Percentiles rank a stretch among this genome's conserved stretches.
These are phyloP conservation scores for Petrolisthes manimaculis DNA, from an alignment of 2,888 invertebrate genomes.

Conservation along the genomic window DNA sequence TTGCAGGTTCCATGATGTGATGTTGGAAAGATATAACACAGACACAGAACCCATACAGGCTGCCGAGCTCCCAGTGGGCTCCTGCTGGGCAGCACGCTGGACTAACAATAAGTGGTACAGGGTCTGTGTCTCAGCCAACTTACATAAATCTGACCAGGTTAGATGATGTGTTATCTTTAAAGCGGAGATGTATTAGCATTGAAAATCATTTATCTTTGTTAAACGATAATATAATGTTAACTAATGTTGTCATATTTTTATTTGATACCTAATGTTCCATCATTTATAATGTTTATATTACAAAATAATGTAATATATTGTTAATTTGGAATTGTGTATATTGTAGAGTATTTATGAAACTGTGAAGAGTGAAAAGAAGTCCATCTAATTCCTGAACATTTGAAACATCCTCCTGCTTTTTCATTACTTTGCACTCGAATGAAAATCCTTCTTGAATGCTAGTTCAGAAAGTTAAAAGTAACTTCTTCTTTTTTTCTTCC, in stretches of 20 bases:
- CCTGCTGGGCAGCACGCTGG: slow-evolving; percentile 42
- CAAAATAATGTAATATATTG: too few species aligned
- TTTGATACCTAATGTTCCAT: background rate
- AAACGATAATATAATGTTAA: background rate
- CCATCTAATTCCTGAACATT: too few species aligned
- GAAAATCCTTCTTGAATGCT: too few species aligned
- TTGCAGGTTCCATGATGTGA: slow-evolving; percentile 2
- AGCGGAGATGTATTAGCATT: background rate
- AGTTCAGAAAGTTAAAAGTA: too few species aligned
- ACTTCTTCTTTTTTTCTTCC: too few species aligned
- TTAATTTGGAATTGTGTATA: too few species aligned
- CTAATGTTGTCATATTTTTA: background rate
- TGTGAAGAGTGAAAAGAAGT: too few species aligned
- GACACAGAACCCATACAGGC: slow-evolving; percentile 35
- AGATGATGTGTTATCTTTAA: background rate
- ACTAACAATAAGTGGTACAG: slow-evolving; percentile 42
- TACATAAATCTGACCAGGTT: background rate
- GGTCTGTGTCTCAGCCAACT: slow-evolving; percentile 29
- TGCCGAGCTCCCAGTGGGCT: slow-evolving; percentile 30
- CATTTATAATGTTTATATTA: too few species aligned
- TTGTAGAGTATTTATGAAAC: too few species aligned
- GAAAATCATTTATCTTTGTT: background rate
- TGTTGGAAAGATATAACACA: slow-evolving; percentile 25
- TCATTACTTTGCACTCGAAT: too few species aligned
- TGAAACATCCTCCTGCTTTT: too few species aligned